Evolutionary conservation across 2,888 invertebrate genomes (phyloP).

Genomic region (Syrista parreyssii): DNA sequence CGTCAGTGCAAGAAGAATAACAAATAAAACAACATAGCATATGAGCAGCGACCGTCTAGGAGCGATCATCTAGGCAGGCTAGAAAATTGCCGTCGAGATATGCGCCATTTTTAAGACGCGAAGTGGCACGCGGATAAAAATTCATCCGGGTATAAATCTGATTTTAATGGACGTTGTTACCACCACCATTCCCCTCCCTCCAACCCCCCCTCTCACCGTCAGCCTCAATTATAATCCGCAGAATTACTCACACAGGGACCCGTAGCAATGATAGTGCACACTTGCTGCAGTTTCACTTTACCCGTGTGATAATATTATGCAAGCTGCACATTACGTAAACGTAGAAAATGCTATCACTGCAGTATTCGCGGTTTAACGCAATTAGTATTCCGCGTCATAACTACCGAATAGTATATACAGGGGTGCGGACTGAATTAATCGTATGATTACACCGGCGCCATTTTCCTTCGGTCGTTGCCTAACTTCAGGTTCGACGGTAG

Average conservation of each 20-base stretch:
- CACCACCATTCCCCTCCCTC: conserved; percentile 10
- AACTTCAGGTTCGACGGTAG: neutral
- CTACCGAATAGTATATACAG: neutral
- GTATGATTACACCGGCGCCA: neutral
- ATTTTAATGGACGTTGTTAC: conserved; percentile 44
- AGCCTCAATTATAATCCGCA: conserved; percentile 38
- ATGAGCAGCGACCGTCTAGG: neutral
- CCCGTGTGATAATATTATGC: neutral
- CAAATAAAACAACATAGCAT: neutral
- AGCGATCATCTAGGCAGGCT: neutral
- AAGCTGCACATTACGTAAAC: neutral
- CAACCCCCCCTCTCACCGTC: neutral
- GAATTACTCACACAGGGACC: conserved; percentile 37
- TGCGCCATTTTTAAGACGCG: neutral
- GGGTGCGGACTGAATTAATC: neutral
- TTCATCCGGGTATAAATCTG: conserved; percentile 43
- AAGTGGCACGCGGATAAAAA: conserved; percentile 17
- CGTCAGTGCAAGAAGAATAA: too few relatives aligned
- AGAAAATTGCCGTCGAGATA: neutral
- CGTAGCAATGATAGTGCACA: conserved; percentile 33
- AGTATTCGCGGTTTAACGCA: neutral
- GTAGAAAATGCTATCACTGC: neutral
- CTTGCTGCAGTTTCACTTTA: neutral
- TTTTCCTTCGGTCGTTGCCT: neutral
- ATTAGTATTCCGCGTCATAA: neutral